Evolutionary conservation across 2,113 vertebrate species (phyloP).

Genomic region (Planiliza haematocheilus): DNA sequence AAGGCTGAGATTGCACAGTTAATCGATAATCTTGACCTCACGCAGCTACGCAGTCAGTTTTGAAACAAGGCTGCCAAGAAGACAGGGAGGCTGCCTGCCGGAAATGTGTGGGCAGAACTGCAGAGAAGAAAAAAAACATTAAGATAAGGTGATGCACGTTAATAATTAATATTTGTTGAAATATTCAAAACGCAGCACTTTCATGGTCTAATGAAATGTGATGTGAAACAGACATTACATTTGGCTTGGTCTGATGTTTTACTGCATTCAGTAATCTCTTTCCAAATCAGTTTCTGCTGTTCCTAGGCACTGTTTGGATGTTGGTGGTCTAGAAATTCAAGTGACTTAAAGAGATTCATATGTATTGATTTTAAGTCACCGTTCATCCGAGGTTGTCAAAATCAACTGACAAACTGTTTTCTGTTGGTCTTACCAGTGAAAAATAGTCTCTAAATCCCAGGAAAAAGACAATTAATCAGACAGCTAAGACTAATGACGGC

Average conservation of each 20-base stretch:
- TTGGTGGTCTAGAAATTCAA: no score
- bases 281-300: background rate
- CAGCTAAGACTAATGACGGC: slow-evolving; percentile 42
- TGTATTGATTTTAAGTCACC: background rate
- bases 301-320: no score
- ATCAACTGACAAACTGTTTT: background rate
- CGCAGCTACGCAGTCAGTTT: slow-evolving; percentile 24
- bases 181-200: background rate
- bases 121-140: background rate
- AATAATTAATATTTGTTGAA: slow-evolving; percentile 31
- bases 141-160: background rate
- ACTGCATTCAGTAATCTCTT: background rate
- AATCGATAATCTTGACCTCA: slow-evolving; percentile 55
- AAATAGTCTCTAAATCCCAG: slow-evolving; percentile 18
- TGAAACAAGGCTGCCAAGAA: background rate
- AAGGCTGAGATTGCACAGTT: slow-evolving; percentile 20
- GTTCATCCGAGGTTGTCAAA: background rate
- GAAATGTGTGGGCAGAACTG: slow-evolving; percentile 43
- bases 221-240: background rate
- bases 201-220: background rate
- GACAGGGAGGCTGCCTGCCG: background rate
- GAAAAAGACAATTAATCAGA: slow-evolving; percentile 19
- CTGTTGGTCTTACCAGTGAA: slow-evolving; percentile 10
- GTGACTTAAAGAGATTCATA: no score
- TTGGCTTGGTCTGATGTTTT: slow-evolving; percentile 3